Conservation (phyloP, 2,113 vertebrate species). For the Charina bottae region DNA sequence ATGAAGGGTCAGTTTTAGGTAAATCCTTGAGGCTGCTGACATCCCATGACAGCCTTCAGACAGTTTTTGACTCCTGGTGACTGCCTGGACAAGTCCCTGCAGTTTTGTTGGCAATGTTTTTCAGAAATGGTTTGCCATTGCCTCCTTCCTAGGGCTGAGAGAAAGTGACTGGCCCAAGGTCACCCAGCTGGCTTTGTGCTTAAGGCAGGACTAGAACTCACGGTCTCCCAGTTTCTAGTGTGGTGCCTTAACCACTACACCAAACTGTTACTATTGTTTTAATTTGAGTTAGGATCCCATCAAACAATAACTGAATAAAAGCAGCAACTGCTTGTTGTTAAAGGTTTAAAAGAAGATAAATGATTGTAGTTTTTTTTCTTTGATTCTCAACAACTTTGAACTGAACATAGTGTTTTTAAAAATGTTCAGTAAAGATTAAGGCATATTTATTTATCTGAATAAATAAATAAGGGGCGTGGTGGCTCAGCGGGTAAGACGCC, state of each 20-base stretch:
- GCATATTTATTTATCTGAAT: constrained; percentile 13
- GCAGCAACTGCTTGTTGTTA: constrained; percentile 28
- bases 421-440: constrained; percentile 42
- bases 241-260: neutral
- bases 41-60: neutral
- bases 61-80: neutral
- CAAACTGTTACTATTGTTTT: neutral
- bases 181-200: too few species aligned
- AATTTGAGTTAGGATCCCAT: neutral
- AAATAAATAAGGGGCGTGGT: too few species aligned
- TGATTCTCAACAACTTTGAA: neutral
- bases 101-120: neutral
- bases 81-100: neutral
- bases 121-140: neutral
- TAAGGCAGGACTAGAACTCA: neutral
- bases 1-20: neutral
- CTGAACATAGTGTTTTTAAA: constrained; percentile 30
- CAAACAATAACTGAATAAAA: neutral
- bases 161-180: too few species aligned
- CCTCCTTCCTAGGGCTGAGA: neutral
- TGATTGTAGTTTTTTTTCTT: constrained; percentile 39
- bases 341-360: constrained; percentile 22
- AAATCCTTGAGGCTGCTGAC: neutral
- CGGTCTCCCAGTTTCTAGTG: neutral
- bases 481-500: too few species aligned